phyloP scores from a whole-genome alignment of 1,140 invertebrate genomes.

The Cheumatopsyche charites region DNA sequence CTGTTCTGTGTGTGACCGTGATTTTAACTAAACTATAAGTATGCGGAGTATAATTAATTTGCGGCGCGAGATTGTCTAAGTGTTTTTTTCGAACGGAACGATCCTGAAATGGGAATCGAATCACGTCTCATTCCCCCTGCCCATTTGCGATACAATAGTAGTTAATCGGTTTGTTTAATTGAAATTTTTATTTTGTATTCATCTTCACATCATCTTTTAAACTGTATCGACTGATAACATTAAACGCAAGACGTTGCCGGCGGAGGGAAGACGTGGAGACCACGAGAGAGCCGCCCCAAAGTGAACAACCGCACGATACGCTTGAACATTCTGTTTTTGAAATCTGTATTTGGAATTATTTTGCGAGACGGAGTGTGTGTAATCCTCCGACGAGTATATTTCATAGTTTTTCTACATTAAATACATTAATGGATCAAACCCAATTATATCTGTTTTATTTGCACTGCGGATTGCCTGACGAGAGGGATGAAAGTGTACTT shows the following conservation, averaged over 20 bases:
- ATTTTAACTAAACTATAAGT: slow-evolving; percentile 7
- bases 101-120: background rate
- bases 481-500: slow-evolving; percentile 34
- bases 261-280: slow-evolving; percentile 9
- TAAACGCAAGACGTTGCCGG: slow-evolving; percentile 12
- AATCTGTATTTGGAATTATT: slow-evolving; percentile 6
- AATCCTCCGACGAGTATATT: background rate
- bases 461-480: slow-evolving; percentile 45
- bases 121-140: slow-evolving; percentile 20
- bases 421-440: slow-evolving; percentile 51
- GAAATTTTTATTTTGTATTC: slow-evolving; percentile 18
- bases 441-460: slow-evolving; percentile 49
- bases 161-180: slow-evolving; percentile 24
- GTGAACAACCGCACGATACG: slow-evolving; percentile 25
- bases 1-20: slow-evolving; percentile 16
- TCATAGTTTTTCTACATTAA: slow-evolving; percentile 15
- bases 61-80: background rate
- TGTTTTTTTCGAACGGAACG: background rate
- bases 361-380: background rate
- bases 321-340: slow-evolving; percentile 24
- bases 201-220: slow-evolving; percentile 25
- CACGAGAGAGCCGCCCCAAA: slow-evolving; percentile 14
- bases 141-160: slow-evolving; percentile 33
- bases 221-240: slow-evolving; percentile 24
- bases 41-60: slow-evolving; percentile 3